A percentile compares a stretch with the other conserved stretches of the same genome.
Conservation (phyloP, 2,113 vertebrate genomes). For the Syngnathus typhle region DNA sequence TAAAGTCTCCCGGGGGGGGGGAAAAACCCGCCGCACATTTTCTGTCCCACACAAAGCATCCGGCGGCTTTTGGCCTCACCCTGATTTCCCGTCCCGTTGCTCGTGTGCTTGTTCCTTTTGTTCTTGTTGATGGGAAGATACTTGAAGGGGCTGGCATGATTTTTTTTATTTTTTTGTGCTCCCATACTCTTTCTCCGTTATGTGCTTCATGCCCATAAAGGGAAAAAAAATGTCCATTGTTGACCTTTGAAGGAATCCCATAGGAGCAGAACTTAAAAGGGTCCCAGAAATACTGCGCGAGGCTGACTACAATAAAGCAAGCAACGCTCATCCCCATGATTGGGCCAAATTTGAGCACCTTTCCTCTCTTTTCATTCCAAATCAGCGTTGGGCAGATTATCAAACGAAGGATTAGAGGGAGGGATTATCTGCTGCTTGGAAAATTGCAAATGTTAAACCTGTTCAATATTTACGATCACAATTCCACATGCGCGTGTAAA, state of each 20-base stretch:
- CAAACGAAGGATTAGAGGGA: too few relatives aligned
- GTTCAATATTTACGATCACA: too few relatives aligned
- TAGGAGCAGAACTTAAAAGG: background rate
- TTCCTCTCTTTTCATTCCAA: too few relatives aligned
- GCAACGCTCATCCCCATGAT: too few relatives aligned
- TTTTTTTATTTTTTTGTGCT: background rate
- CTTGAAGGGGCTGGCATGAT: background rate
- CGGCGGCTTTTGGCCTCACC: conserved; percentile 32
- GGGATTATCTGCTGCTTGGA: too few relatives aligned
- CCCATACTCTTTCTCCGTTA: conserved; percentile 3
- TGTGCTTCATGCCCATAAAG: conserved; percentile 25
- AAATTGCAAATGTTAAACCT: too few relatives aligned
- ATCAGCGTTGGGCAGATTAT: too few relatives aligned
- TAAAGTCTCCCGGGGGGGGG: conserved; percentile 39
- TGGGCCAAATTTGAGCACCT: too few relatives aligned
- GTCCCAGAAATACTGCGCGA: background rate
- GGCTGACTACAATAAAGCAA: too few relatives aligned
- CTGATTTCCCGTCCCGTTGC: conserved; percentile 40
- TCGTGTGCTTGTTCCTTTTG: conserved; percentile 46
- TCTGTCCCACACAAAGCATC: background rate
- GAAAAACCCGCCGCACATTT: conserved; percentile 9
- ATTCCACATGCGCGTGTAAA: too few relatives aligned
- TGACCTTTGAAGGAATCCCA: background rate
- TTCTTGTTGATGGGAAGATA: background rate
- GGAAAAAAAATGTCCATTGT: background rate